Percentiles rank a stretch among this genome's conserved stretches.
These are phyloP conservation scores for Cyprinodon diabolis DNA, from an alignment of 2,797 vertebrate genomes.

Conservation along the genomic window DNA sequence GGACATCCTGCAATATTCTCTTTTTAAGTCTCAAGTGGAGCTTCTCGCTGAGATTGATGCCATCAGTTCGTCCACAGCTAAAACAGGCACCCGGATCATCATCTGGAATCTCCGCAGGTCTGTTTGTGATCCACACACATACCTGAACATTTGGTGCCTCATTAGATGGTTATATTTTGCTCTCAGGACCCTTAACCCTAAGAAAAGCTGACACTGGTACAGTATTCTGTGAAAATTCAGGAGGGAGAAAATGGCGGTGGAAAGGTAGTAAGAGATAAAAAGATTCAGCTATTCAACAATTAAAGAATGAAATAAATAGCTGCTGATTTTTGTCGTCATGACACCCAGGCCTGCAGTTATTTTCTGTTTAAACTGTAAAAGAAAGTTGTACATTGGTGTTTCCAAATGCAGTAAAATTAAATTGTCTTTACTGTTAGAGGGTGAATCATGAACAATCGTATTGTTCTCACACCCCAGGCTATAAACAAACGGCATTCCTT, in stretches of 20 bases:
- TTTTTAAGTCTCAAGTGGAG: constrained; percentile 82
- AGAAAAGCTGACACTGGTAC: too few species aligned
- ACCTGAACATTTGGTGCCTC: neutral
- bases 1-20: constrained; percentile 86
- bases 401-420: neutral
- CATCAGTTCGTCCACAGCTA: constrained; percentile 68
- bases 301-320: too few species aligned
- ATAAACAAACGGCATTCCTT: too few species aligned
- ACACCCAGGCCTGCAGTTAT: neutral
- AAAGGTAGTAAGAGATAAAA: too few species aligned
- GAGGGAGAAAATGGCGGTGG: too few species aligned
- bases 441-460: neutral
- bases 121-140: neutral
- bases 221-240: too few species aligned
- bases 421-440: neutral
- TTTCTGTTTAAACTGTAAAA: neutral
- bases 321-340: too few species aligned
- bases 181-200: too few species aligned
- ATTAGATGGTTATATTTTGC: too few species aligned
- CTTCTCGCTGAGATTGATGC: constrained; percentile 84
- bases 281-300: too few species aligned
- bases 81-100: constrained; percentile 92
- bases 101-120: constrained; percentile 96
- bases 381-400: neutral
- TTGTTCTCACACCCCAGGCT: neutral